Base-by-base conservation (phyloP, 2,888 invertebrate species). In the Sarcophaga caerulescens region DNA sequence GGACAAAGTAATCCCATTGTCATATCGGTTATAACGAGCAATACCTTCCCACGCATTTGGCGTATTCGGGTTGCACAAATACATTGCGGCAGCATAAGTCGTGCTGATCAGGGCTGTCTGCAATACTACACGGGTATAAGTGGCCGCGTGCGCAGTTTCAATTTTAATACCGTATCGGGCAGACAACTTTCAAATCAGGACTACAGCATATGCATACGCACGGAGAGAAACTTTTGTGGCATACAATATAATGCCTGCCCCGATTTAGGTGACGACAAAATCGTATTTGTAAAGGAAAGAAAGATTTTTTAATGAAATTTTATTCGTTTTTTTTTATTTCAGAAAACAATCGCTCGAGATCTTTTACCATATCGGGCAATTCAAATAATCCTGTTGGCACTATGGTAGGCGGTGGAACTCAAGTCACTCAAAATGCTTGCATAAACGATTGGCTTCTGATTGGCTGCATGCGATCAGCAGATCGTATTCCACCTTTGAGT, bases 151-250 rank as follows among this genome's bases (percentile, higher is more conserved):
- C 95, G 95, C 62, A 97, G 97, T 4, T 98, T 96, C 93, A 98
- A 98, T 93, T 98, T 96, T 91, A 97, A 97, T 88, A 95, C 96
- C 0, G 94, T 94, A 0, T 94, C 94, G 0, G 97, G 97, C 0
- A 93, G 96, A 3, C 97, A 97, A 90, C 94, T 98, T 21, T 97
- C 97, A 80, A 97, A 97, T 92, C 97, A 98, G 92, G 97, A 98
- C 92, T 98, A 98, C 92, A 96, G 97, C 87, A 96, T 97, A 87
- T 98, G 98, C 91, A 94, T 98, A 62, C 93, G 98, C 47, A 96
- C 96, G 91, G 98, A 98, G 92, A 94, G 96, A 85, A 98, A 97
- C 91, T 97, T 97, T 91, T 98, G 98, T 89, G 96, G 97, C 0
- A 96, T 97, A 68, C 97, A 97, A 89, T 97, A 97, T 91, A 95